Conservation (phyloP, 2,888 invertebrate species). For the Crioceris asparagi region DNA sequence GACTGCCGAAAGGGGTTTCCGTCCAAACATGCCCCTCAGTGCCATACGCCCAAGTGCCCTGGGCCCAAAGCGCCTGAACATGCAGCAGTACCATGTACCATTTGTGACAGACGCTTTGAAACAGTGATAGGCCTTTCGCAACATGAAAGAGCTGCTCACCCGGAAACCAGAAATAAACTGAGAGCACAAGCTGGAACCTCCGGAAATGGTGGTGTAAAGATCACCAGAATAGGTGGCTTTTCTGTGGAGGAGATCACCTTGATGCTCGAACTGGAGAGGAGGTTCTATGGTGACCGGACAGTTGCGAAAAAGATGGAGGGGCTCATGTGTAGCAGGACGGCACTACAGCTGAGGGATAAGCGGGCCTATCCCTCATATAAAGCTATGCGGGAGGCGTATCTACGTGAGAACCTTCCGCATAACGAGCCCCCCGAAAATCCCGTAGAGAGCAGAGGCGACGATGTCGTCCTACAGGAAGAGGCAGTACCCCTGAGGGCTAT, state of each 20-base stretch:
- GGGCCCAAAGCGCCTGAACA: too few species aligned
- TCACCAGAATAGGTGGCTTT: neutral
- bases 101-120: too few species aligned
- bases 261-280: constrained; percentile 4
- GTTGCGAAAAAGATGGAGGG: constrained; percentile 1
- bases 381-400: neutral
- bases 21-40: too few species aligned
- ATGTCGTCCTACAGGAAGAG: too few species aligned
- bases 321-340: neutral
- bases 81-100: too few species aligned
- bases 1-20: too few species aligned
- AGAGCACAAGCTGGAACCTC: constrained; percentile 1
- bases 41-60: too few species aligned
- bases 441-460: neutral
- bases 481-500: too few species aligned
- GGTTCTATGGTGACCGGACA: neutral
- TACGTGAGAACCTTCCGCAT: neutral
- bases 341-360: neutral
- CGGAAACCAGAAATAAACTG: neutral
- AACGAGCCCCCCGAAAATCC: neutral
- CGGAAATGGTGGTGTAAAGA: too few species aligned
- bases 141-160: constrained; percentile 2
- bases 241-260: neutral
- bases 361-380: neutral
- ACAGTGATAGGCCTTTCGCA: neutral